Evolutionary conservation across 1,140 invertebrate genomes (phyloP).

Genomic region (Trichogramma pretiosum): DNA sequence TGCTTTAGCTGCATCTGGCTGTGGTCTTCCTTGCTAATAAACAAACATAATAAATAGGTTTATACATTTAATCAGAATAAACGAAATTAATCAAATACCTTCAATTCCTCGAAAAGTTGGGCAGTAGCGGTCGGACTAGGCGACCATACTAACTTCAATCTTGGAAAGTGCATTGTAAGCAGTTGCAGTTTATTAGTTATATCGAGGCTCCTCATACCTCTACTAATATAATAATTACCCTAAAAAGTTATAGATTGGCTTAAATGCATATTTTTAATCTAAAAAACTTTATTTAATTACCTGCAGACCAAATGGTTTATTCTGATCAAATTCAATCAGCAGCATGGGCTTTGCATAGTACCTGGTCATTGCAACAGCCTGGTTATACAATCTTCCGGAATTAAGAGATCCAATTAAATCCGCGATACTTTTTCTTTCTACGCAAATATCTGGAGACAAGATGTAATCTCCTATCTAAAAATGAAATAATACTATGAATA

Average conservation of each 20-base stretch:
- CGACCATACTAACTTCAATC: conserved; percentile 88
- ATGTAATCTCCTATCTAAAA: conserved; percentile 92
- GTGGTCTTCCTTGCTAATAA: conserved; percentile 59
- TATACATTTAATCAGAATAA: conserved; percentile 9
- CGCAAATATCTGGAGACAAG: conserved; percentile 88
- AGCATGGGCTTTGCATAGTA: conserved; percentile 82
- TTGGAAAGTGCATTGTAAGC: conserved; percentile 91
- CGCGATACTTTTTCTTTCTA: conserved; percentile 94
- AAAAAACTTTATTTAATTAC: conserved; percentile 38
- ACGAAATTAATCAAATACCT: conserved; percentile 40
- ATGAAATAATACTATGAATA: conserved; percentile 9
- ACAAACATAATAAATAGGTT: conserved; percentile 20
- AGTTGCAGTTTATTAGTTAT: conserved; percentile 77
- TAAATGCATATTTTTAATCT: conserved; percentile 2
- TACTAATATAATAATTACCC: conserved; percentile 72
- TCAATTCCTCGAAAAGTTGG: conserved; percentile 87
- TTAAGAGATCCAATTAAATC: conserved; percentile 95
- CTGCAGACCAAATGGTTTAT: conserved; percentile 83
- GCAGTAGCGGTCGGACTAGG: conserved; percentile 90
- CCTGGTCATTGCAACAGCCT: conserved; percentile 82
- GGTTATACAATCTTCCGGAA: conserved; percentile 90
- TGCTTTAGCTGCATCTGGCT: conserved; percentile 67
- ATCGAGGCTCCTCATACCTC: conserved; percentile 65
- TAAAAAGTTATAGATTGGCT: conserved; percentile 32
- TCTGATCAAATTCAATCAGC: conserved; percentile 95